phyloP scores from a whole-genome alignment of 2,888 invertebrate species.

The Cecidostiba fungosa region DNA sequence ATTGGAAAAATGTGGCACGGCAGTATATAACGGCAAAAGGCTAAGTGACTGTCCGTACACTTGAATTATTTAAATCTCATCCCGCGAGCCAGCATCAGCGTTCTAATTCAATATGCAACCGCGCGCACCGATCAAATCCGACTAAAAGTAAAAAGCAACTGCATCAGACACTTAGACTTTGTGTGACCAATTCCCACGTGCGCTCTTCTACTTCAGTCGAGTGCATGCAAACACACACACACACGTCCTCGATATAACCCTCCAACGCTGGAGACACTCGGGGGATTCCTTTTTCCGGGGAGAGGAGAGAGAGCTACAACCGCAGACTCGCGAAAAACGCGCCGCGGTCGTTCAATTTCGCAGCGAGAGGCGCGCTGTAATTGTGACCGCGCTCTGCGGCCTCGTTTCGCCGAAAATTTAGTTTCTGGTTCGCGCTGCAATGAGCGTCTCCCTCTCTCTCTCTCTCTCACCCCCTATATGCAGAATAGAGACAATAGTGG shows the following conservation, averaged over 20 bases:
- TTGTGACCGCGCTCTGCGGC: constrained; percentile 76
- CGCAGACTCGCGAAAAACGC: constrained; percentile 71
- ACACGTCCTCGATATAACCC: neutral
- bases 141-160: neutral
- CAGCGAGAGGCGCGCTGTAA: constrained; percentile 71
- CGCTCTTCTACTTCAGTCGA: neutral
- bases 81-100: neutral
- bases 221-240: neutral
- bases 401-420: constrained; percentile 75
- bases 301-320: constrained; percentile 26
- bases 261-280: constrained; percentile 10
- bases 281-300: constrained; percentile 23
- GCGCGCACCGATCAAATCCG: neutral
- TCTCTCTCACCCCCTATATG: neutral
- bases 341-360: constrained; percentile 74
- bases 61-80: neutral
- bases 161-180: neutral
- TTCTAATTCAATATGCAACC: neutral
- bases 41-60: neutral
- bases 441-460: constrained; percentile 8
- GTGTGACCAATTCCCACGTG: constrained; percentile 8
- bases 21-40: neutral
- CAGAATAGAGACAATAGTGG: neutral
- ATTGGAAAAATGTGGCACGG: neutral
- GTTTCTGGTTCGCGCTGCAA: constrained; percentile 71